Conservation (phyloP, 2,888 invertebrate genomes). For the Drosophila austrosaltans region DNA sequence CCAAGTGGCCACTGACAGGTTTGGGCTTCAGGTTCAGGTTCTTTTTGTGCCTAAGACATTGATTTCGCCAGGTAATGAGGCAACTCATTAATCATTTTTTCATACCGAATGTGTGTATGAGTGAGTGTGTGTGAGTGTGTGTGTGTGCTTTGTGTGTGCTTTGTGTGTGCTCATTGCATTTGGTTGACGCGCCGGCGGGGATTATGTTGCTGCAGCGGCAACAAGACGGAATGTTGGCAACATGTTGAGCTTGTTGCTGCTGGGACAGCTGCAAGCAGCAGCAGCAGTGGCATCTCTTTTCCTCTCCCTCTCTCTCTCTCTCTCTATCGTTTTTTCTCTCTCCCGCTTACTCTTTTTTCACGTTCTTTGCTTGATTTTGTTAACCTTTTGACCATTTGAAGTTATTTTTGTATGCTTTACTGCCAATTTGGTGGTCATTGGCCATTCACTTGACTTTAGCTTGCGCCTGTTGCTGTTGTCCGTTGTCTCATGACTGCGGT, state of each 20-base stretch:
- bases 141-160: neutral
- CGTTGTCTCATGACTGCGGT: slow-evolving; percentile 22
- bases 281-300: slow-evolving; percentile 29
- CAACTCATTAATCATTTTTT: slow-evolving; percentile 82
- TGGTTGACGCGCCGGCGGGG: slow-evolving; percentile 20
- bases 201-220: slow-evolving; percentile 33
- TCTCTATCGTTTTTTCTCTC: slow-evolving; percentile 42
- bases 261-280: slow-evolving; percentile 56
- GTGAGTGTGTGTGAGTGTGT: slow-evolving; percentile 15
- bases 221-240: slow-evolving; percentile 71
- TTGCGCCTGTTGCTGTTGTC: slow-evolving; percentile 43
- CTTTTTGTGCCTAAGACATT: slow-evolving; percentile 73
- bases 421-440: slow-evolving; percentile 79
- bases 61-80: slow-evolving; percentile 80
- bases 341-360: slow-evolving; percentile 38
- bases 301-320: slow-evolving; percentile 22
- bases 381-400: slow-evolving; percentile 80
- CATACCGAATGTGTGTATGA: slow-evolving; percentile 8
- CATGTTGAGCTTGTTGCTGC: slow-evolving; percentile 68
- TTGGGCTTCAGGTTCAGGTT: slow-evolving; percentile 44
- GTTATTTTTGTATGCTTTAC: slow-evolving; percentile 80
- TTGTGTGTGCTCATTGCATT: slow-evolving; percentile 2
- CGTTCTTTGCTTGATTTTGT: slow-evolving; percentile 75
- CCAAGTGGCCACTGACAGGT: slow-evolving; percentile 42
- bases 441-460: slow-evolving; percentile 77